Percentiles rank a stretch among this genome's conserved stretches.
phyloP scores from a whole-genome alignment of 2,888 invertebrate species.

The Polymixis flavicincta region DNA sequence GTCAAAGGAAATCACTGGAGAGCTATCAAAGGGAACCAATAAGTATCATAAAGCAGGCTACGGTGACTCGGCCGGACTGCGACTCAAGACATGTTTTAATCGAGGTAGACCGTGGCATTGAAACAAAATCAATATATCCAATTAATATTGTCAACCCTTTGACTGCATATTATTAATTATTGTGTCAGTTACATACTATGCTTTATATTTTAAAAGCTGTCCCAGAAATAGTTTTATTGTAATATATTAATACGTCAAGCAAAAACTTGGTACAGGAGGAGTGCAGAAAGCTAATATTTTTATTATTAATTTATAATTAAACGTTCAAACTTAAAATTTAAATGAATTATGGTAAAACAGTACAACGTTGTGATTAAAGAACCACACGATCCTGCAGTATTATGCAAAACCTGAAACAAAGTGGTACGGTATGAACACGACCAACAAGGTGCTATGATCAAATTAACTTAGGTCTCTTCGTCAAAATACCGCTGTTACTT shows the following conservation, averaged over 20 bases:
- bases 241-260: too few species aligned
- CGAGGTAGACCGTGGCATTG: not conserved
- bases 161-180: not conserved
- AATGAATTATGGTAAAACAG: not conserved
- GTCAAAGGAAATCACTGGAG: not conserved
- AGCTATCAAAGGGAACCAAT: slow-evolving; percentile 17
- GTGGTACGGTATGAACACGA: not conserved
- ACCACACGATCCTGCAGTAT: slow-evolving; percentile 1
- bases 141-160: slow-evolving; percentile 4
- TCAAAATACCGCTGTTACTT: slow-evolving; percentile 8
- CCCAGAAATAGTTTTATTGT: not conserved
- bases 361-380: not conserved
- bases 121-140: slow-evolving; percentile 4
- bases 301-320: too few species aligned
- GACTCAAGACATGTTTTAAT: too few species aligned
- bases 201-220: not conserved
- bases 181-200: not conserved
- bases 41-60: slow-evolving; percentile 8
- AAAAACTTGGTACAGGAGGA: too few species aligned
- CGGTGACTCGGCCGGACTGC: not conserved
- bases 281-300: too few species aligned
- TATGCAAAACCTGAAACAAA: slow-evolving; percentile 13
- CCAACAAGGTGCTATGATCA: not conserved
- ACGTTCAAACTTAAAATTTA: too few species aligned
- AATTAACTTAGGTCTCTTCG: not conserved